These are phyloP conservation scores for Eupeodes luniger DNA, from an alignment of 2,888 invertebrate genomes.

Conservation along the genomic window DNA sequence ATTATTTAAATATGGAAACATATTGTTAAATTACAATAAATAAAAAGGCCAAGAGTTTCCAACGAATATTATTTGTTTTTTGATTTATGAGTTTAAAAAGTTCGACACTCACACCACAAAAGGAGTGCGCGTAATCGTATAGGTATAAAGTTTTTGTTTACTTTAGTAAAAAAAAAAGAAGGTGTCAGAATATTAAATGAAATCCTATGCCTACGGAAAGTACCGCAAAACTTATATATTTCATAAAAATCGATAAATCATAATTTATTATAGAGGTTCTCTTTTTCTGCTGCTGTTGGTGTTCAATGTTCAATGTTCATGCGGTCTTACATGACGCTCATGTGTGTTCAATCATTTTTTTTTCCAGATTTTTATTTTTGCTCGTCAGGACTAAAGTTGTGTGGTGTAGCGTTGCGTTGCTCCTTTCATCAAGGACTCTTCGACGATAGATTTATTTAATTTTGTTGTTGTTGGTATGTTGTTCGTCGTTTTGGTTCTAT, in stretches of 20 bases:
- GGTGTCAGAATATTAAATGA: constrained; percentile 25
- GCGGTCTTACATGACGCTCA: constrained; percentile 45
- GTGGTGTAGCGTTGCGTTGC: constrained; percentile 31
- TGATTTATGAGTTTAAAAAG: constrained; percentile 27
- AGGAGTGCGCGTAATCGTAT: background rate
- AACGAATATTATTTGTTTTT: constrained; percentile 7
- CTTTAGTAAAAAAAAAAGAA: constrained; percentile 1
- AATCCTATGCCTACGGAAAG: background rate
- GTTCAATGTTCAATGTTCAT: background rate
- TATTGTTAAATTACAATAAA: constrained; percentile 29
- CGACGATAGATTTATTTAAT: constrained; percentile 39
- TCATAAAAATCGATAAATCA: constrained; percentile 66
- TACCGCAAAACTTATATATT: constrained; percentile 47
- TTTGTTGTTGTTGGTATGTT: background rate
- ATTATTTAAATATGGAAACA: constrained; percentile 2
- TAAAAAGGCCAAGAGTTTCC: background rate
- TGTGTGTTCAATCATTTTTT: constrained; percentile 51
- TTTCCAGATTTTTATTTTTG: background rate
- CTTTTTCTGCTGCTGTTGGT: background rate
- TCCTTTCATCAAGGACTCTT: constrained; percentile 63
- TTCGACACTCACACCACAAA: background rate
- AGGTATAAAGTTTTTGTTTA: constrained; percentile 9
- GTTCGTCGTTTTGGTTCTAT: constrained; percentile 33
- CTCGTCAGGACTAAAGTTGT: constrained; percentile 5
- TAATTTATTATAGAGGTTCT: constrained; percentile 68